Conservation (phyloP, 1,140 invertebrate genomes). For the Latrodectus geometricus region DNA sequence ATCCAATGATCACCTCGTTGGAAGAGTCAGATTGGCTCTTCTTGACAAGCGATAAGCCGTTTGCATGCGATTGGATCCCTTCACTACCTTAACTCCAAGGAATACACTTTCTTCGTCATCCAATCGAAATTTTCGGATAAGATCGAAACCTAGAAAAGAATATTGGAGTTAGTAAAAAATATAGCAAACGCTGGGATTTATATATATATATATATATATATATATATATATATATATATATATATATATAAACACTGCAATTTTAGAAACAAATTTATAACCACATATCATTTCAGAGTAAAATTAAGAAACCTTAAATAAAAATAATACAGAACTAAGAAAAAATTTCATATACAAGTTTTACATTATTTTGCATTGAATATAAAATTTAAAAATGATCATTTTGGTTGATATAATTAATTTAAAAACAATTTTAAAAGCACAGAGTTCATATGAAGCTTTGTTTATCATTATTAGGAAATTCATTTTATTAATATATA, state of each 20-base stretch:
- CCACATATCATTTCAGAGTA: neutral
- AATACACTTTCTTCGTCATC: constrained; percentile 75
- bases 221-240: no score
- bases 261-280: no score
- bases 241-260: neutral
- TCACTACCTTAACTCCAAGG: constrained; percentile 77
- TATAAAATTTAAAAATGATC: no score
- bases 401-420: no score
- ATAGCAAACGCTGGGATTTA: no score
- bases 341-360: neutral
- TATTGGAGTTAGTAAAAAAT: no score
- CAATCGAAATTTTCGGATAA: constrained; percentile 80
- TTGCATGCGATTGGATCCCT: constrained; percentile 80
- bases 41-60: constrained; percentile 81
- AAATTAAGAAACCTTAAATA: neutral
- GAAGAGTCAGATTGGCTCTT: constrained; percentile 77
- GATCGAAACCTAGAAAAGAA: constrained; percentile 74
- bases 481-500: no score
- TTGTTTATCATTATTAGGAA: no score
- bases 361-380: neutral
- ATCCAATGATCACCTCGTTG: constrained; percentile 74
- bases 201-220: no score
- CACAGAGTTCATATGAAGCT: no score
- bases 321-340: neutral
- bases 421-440: no score